Percentiles rank a stretch among this genome's conserved stretches.
Evolutionary conservation across 2,113 vertebrate species (phyloP).

Genomic region (Nipponia nippon): DNA sequence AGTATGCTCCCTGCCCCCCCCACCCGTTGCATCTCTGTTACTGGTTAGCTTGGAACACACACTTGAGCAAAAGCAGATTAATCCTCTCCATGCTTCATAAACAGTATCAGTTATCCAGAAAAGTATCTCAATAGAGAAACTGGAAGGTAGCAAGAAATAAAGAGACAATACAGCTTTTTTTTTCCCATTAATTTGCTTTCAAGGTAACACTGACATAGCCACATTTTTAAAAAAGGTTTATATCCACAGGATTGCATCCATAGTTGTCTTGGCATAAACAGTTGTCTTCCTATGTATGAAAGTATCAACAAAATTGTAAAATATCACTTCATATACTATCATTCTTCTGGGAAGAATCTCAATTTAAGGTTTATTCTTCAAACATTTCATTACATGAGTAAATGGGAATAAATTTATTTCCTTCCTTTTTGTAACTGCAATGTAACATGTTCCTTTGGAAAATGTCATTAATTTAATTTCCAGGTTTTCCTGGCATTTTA

Average conservation of each 20-base stretch:
- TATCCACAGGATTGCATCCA: not conserved
- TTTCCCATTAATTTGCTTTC: not conserved
- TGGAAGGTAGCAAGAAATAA: not conserved
- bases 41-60: not conserved
- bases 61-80: no score
- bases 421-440: not conserved
- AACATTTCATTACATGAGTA: not conserved
- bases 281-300: not conserved
- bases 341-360: not conserved
- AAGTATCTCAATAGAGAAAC: not conserved
- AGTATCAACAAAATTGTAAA: not conserved
- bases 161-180: not conserved
- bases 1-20: not conserved
- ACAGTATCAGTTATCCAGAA: not conserved
- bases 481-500: not conserved
- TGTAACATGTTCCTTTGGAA: not conserved
- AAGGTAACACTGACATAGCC: not conserved
- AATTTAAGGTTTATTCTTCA: not conserved
- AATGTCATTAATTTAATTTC: not conserved
- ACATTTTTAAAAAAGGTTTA: not conserved
- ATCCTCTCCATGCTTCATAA: not conserved
- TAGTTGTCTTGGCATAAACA: not conserved
- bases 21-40: fast-evolving
- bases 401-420: not conserved
- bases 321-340: not conserved